Conservation (phyloP, 1,140 invertebrate species). For the Cotesia vestalis region DNA sequence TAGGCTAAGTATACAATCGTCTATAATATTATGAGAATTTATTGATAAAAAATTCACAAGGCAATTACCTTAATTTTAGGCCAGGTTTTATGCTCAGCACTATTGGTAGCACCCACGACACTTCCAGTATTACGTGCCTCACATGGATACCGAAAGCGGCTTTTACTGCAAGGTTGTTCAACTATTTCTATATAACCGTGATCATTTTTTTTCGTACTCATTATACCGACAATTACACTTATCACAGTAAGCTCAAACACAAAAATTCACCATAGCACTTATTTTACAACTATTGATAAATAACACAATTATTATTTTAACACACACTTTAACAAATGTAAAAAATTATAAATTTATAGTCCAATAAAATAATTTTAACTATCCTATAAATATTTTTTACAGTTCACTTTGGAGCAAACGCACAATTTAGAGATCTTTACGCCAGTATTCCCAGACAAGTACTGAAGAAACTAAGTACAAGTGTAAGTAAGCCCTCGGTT, state of each 20-base stretch:
- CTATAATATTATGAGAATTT: no score
- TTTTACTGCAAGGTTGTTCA: constrained; percentile 88
- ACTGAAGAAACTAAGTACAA: no score
- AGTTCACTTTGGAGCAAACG: no score
- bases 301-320: background rate
- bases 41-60: no score
- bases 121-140: constrained; percentile 90
- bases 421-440: no score
- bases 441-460: no score
- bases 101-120: constrained; percentile 85
- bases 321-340: no score
- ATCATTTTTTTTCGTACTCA: background rate
- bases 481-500: no score
- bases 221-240: background rate
- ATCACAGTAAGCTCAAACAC: background rate
- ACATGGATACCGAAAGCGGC: constrained; percentile 89
- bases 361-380: no score
- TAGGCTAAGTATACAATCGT: no score
- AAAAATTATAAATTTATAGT: no score
- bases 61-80: constrained; percentile 79
- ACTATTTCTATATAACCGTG: constrained; percentile 76
- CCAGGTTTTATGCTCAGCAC: constrained; percentile 85
- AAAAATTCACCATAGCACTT: background rate
- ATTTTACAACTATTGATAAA: background rate
- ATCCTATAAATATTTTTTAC: no score